Percentiles rank a stretch among this genome's conserved stretches.
phyloP scores from a whole-genome alignment of 2,113 vertebrate genomes.

The Vimba vimba region DNA sequence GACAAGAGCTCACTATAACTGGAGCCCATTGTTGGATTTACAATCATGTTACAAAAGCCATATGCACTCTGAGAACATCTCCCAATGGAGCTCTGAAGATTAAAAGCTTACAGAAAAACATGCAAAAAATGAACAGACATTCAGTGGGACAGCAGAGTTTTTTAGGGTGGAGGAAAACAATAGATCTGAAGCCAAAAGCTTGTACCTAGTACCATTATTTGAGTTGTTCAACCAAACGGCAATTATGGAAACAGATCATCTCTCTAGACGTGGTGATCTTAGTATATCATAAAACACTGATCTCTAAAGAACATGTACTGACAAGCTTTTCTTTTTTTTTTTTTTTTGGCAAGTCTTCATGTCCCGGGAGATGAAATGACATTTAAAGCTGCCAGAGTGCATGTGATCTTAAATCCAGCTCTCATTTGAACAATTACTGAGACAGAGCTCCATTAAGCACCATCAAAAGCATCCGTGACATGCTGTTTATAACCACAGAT shows the following conservation, averaged over 20 bases:
- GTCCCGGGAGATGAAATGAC: slow-evolving; percentile 14
- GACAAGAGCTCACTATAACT: slow-evolving; percentile 1
- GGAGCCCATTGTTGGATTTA: slow-evolving; percentile 16
- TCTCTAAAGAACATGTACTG: slow-evolving; percentile 10
- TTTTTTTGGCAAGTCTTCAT: slow-evolving; percentile 7
- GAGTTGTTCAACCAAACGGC: not conserved
- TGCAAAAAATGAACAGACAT: not conserved
- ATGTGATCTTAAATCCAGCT: not conserved
- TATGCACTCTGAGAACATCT: slow-evolving; percentile 8
- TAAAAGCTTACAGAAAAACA: slow-evolving; percentile 35
- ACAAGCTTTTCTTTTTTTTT: slow-evolving; percentile 18
- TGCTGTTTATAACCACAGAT: not conserved
- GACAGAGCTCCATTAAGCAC: slow-evolving; percentile 5
- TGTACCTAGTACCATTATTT: not conserved
- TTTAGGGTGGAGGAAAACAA: slow-evolving; percentile 25
- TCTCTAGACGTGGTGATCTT: slow-evolving; percentile 28
- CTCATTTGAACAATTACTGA: not conserved
- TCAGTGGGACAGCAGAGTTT: not conserved
- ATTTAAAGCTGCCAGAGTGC: slow-evolving; percentile 17
- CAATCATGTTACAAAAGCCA: slow-evolving; percentile 20
- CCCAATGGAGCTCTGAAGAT: not conserved
- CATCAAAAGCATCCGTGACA: not conserved
- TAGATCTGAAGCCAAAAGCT: slow-evolving; percentile 3
- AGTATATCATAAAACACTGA: slow-evolving; percentile 6
- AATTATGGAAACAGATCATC: not conserved